Percentiles rank a stretch among this genome's conserved stretches.
phyloP scores from a whole-genome alignment of 2,888 invertebrate species.

The Callosobruchus maculatus region DNA sequence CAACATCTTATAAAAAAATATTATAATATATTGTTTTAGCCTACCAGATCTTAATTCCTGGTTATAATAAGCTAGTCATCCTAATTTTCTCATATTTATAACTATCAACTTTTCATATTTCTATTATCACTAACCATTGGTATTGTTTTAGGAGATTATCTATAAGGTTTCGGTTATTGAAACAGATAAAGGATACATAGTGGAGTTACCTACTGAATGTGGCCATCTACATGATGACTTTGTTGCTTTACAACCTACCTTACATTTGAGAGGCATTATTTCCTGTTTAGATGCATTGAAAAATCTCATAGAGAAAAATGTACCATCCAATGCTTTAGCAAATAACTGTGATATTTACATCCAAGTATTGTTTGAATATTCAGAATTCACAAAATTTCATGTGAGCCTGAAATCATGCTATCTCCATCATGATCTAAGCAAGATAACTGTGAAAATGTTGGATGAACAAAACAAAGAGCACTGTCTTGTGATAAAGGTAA shows the following conservation, averaged over 20 bases:
- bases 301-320: constrained; percentile 20
- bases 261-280: constrained; percentile 14
- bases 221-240: constrained; percentile 14
- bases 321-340: constrained; percentile 6
- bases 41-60: too few relatives aligned
- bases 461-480: constrained; percentile 33
- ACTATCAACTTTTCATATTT: too few relatives aligned
- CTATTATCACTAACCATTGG: too few relatives aligned
- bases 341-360: constrained; percentile 23
- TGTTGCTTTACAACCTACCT: constrained; percentile 2
- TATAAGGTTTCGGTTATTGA: background rate
- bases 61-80: too few relatives aligned
- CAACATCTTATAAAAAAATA: too few relatives aligned
- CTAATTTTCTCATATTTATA: too few relatives aligned
- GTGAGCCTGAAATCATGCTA: constrained; percentile 29
- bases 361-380: constrained; percentile 33
- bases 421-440: constrained; percentile 28
- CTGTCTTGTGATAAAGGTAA: constrained; percentile 26
- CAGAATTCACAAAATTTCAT: constrained; percentile 35
- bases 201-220: constrained; percentile 10
- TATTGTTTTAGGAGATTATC: background rate
- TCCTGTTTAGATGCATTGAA: constrained; percentile 28
- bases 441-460: constrained; percentile 19
- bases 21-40: too few relatives aligned
- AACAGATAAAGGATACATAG: constrained; percentile 10